Conservation (phyloP, 2,797 vertebrate species). For the Melanotaenia parkinsoni region DNA sequence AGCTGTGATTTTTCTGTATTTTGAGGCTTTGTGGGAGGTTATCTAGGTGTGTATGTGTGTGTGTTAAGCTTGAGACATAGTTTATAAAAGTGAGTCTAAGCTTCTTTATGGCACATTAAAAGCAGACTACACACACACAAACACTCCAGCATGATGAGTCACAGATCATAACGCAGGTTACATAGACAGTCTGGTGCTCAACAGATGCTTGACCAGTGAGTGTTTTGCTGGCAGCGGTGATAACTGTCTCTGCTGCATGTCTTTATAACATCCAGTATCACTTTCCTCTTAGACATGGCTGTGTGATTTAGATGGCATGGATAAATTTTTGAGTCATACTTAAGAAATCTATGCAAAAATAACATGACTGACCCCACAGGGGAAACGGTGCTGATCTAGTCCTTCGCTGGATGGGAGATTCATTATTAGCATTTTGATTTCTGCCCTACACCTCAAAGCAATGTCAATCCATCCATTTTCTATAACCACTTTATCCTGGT, state of each 20-base stretch:
- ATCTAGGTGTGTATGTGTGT: background rate
- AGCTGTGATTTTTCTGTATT: background rate
- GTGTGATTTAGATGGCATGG: no score
- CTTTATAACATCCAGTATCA: background rate
- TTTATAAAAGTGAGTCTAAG: constrained; percentile 52
- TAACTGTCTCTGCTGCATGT: background rate
- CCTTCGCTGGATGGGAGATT: background rate
- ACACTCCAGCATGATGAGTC: constrained; percentile 58
- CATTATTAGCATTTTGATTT: background rate
- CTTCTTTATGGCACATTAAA: constrained; percentile 23
- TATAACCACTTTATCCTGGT: background rate
- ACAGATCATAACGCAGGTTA: constrained; percentile 58
- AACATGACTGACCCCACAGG: background rate
- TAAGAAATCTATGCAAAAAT: background rate
- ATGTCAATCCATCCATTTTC: no score
- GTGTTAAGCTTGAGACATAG: constrained; percentile 15
- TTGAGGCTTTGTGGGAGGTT: background rate
- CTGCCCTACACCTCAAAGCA: no score
- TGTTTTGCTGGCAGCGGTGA: background rate
- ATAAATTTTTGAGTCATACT: background rate
- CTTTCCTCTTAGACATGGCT: no score
- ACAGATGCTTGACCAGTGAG: background rate
- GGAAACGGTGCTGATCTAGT: background rate
- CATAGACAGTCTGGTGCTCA: constrained; percentile 6
- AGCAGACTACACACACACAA: constrained; percentile 17